A percentile compares a stretch with the other conserved stretches of the same genome.
phyloP scores from a whole-genome alignment of 2,888 invertebrate genomes.

The Oeneis ivallda region DNA sequence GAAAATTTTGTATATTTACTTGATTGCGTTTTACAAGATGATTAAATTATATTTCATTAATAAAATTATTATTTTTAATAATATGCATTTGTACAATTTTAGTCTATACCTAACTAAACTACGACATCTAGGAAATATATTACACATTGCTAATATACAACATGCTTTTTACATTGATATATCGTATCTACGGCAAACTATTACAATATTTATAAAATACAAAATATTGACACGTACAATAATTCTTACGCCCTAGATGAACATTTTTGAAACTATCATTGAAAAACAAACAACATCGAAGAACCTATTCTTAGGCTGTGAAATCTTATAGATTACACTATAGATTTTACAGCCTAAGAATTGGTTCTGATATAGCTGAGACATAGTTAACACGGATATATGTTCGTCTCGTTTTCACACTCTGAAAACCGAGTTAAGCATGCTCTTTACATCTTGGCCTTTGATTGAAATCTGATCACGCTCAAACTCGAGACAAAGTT shows the following conservation, averaged over 20 bases:
- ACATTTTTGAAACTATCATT: background rate
- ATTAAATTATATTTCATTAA: constrained; percentile 75
- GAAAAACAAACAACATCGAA: constrained; percentile 2
- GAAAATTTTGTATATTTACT: constrained; percentile 80
- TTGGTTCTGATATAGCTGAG: too few species aligned
- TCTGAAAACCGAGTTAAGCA: too few species aligned
- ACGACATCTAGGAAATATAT: constrained; percentile 74
- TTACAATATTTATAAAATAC: constrained; percentile 60
- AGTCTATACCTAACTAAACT: constrained; percentile 78
- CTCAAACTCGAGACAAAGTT: too few species aligned
- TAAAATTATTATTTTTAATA: constrained; percentile 74
- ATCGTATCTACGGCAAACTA: constrained; percentile 59
- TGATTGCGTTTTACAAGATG: constrained; percentile 80
- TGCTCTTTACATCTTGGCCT: too few species aligned
- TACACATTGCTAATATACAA: constrained; percentile 77
- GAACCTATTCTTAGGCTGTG: background rate
- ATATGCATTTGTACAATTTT: constrained; percentile 80
- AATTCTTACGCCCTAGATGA: background rate
- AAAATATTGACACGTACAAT: constrained; percentile 46
- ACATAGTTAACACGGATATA: too few species aligned
- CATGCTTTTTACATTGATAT: constrained; percentile 76
- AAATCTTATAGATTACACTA: too few species aligned
- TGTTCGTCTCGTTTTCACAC: too few species aligned
- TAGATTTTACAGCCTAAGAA: too few species aligned
- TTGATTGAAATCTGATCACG: too few species aligned